Conservation (phyloP, 2,888 invertebrate genomes). For the Sepiola atlantica region DNA sequence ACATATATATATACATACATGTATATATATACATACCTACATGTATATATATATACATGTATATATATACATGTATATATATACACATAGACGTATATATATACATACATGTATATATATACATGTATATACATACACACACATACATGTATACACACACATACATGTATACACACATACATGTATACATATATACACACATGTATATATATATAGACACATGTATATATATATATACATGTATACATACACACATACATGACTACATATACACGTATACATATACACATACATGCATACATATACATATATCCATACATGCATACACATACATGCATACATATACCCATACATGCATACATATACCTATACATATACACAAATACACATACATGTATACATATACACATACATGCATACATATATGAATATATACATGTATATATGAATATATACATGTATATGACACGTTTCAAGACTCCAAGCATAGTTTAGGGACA, state of each 20-base stretch:
- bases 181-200: constrained; percentile 3
- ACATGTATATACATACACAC: not conserved
- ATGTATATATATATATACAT: not conserved
- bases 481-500: too few species aligned
- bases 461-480: too few species aligned
- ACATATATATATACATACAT: not conserved
- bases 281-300: not conserved
- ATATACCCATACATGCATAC: too few species aligned
- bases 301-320: not conserved
- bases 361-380: too few species aligned
- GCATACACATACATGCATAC: constrained; percentile 3
- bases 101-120: not conserved
- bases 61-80: not conserved
- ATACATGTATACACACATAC: not conserved
- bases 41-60: not conserved
- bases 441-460: too few species aligned
- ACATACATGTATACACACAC: not conserved
- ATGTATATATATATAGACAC: not conserved
- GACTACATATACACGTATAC: not conserved
- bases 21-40: not conserved
- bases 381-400: too few species aligned
- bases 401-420: too few species aligned
- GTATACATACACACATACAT: not conserved
- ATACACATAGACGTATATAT: not conserved
- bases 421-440: too few species aligned